Evolutionary conservation across 2,113 vertebrate species (phyloP), one percentile per base, ranked within the genome.

Genomic region (Eira barbara): DNA sequence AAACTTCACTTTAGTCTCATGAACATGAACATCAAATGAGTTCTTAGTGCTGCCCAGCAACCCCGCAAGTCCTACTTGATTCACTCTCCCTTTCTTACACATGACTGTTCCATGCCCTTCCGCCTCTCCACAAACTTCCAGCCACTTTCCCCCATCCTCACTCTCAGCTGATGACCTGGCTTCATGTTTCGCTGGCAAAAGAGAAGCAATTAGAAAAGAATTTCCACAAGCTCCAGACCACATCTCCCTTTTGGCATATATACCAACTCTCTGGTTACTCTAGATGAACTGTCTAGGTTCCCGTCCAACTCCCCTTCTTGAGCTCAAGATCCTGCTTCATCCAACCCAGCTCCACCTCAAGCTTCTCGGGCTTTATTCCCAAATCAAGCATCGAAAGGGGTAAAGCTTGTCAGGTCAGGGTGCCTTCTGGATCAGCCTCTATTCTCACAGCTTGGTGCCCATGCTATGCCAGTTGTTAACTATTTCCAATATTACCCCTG

Each of bases 191-290:
- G 90, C n/a, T n/a, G 42, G 88, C 13, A 69, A 84, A 83, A 94
- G 74, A 86, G 49, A 92, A 92, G 36, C 31, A 94, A 59, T n/a
- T 92, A 78, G 36, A 59, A 95, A 86, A 82, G 27, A 92, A 52
- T 83, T 86, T 80, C 74, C n/a, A 7, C 7, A 31, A 73, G 29
- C 67, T 78, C 83, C 47, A 86, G 84, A 61, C 25, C 55, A 12
- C 23, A 23, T 83, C 36, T 73, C 42, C 45, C 39, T 63, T 9
- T 4, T 34, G 74, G 59, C 59, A 15, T 20, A 14, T 18, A 10
- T 12, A 52, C n/a, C 7, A 47, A 29, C 0, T 63, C 74, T 78
- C 65, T 85, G 76, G 20, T 73, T 69, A 47, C 55, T 61, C 23
- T 14, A 55, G 76, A 80, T 55, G 88, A 81, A 39, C 36, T 29